Evolutionary conservation across 2,113 vertebrate genomes (phyloP).

Genomic region (Gavia stellata): DNA sequence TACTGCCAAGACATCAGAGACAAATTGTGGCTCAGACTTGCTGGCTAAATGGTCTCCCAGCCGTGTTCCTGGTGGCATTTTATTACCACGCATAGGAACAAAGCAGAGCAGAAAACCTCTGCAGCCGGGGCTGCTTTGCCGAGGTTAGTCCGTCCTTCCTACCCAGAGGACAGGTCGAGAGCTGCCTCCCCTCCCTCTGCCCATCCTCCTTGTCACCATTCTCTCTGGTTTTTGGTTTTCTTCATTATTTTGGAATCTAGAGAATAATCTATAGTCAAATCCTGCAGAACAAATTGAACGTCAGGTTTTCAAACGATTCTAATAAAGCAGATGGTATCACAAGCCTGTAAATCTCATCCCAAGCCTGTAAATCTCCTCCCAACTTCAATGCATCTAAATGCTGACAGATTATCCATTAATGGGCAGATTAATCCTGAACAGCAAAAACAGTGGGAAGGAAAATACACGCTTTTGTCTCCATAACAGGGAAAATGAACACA

Average conservation of each 20-base stretch:
- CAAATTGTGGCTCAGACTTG: neutral
- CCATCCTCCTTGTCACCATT: neutral
- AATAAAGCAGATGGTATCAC: conserved; percentile 78
- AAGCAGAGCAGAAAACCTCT: neutral
- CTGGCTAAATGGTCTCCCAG: neutral
- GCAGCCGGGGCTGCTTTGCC: neutral
- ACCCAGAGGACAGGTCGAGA: neutral
- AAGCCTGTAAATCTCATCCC: conserved; percentile 76
- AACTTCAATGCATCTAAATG: conserved; percentile 72
- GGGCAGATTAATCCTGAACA: conserved; percentile 79
- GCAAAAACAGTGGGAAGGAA: conserved; percentile 54
- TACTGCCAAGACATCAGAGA: neutral
- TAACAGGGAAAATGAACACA: neutral
- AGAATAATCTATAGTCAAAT: conserved; percentile 74
- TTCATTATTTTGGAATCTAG: conserved; percentile 83
- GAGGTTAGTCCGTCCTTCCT: neutral
- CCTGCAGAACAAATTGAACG: conserved; percentile 80
- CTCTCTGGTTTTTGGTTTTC: conserved; percentile 55
- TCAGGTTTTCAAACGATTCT: conserved; percentile 76
- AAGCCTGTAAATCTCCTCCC: conserved; percentile 76
- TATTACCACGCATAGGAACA: neutral
- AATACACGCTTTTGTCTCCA: conserved; percentile 50
- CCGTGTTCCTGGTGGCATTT: neutral
- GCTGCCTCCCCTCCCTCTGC: neutral
- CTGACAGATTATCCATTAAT: conserved; percentile 80